Evolutionary conservation across 1,140 invertebrate species (phyloP).

Genomic region (Anoplolepis gracilipes): DNA sequence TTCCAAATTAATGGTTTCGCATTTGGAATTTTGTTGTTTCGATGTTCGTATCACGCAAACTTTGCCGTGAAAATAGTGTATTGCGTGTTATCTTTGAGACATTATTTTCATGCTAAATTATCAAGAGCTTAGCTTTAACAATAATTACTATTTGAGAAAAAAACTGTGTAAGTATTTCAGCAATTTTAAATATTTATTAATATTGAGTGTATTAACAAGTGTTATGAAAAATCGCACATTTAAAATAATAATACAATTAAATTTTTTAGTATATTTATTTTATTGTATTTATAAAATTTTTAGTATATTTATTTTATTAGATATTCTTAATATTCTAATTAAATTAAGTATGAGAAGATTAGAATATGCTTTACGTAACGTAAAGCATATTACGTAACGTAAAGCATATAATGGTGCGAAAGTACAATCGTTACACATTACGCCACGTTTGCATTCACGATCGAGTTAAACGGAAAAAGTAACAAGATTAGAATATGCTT

Average conservation of each 20-base stretch:
- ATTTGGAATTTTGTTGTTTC: conserved; percentile 24
- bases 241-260: neutral
- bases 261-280: neutral
- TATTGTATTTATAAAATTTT: neutral
- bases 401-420: conserved; percentile 24
- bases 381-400: no score
- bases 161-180: neutral
- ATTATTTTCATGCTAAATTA: conserved; percentile 15
- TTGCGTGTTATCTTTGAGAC: conserved; percentile 29
- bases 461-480: neutral
- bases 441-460: conserved; percentile 12
- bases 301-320: neutral
- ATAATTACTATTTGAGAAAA: neutral
- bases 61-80: neutral
- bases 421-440: conserved; percentile 52
- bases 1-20: conserved; percentile 16
- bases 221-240: neutral
- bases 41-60: conserved; percentile 12
- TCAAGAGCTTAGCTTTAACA: neutral
- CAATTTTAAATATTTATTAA: neutral
- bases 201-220: neutral
- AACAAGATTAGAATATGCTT: neutral
- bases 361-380: neutral
- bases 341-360: neutral
- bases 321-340: neutral